Conservation (phyloP, 2,888 invertebrate species). For the Drosophila barbarae region DNA sequence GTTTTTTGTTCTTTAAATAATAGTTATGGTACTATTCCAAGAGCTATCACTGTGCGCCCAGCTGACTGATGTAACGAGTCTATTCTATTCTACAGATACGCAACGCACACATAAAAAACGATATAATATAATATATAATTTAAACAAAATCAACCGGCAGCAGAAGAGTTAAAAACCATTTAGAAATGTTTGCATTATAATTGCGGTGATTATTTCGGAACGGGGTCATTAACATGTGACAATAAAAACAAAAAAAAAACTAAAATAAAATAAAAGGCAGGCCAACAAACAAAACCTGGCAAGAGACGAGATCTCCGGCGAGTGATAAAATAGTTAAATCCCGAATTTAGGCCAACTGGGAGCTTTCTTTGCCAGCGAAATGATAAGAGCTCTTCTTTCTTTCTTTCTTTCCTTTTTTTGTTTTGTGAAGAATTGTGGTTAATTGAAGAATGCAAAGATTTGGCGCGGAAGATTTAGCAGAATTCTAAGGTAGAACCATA, state of each 20-base stretch:
- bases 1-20: not conserved
- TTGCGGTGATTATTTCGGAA: slow-evolving; percentile 60
- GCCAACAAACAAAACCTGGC: slow-evolving; percentile 20
- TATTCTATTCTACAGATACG: slow-evolving; percentile 17
- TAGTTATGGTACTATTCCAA: slow-evolving; percentile 19
- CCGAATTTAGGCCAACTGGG: slow-evolving; percentile 31
- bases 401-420: not conserved
- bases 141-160: slow-evolving; percentile 13
- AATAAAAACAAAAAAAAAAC: slow-evolving; percentile 30
- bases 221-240: slow-evolving; percentile 71
- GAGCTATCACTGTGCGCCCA: not conserved
- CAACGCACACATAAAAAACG: not conserved
- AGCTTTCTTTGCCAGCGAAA: slow-evolving; percentile 41
- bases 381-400: slow-evolving; percentile 41
- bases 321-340: slow-evolving; percentile 64
- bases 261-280: slow-evolving; percentile 11
- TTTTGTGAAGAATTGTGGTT: slow-evolving; percentile 32
- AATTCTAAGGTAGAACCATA: slow-evolving; percentile 55
- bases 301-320: slow-evolving; percentile 53
- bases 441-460: slow-evolving; percentile 55
- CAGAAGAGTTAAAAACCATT: slow-evolving; percentile 46
- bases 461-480: slow-evolving; percentile 47
- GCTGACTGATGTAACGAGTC: slow-evolving; percentile 35
- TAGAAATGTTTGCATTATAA: slow-evolving; percentile 67
- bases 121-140: slow-evolving; percentile 7